phyloP scores from a whole-genome alignment of 2,888 invertebrate genomes.

The Drosophila fulvimacula region DNA sequence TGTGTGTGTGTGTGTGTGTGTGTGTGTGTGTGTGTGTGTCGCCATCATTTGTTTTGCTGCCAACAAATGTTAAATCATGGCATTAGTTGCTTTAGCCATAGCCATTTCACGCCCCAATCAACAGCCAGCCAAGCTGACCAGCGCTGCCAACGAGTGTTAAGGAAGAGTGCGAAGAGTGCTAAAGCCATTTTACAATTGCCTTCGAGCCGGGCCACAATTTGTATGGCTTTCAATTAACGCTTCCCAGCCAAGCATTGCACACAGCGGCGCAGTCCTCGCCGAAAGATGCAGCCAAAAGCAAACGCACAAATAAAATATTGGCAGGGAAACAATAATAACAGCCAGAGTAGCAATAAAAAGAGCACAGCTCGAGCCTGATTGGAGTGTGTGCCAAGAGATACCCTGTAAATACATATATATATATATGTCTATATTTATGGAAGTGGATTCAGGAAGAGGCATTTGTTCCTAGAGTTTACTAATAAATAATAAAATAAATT shows the following conservation, averaged over 20 bases:
- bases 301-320: conserved; percentile 74
- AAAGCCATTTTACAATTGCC: conserved; percentile 73
- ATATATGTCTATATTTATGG: not conserved
- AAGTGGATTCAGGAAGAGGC: too few species aligned
- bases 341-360: conserved; percentile 47
- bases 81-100: conserved; percentile 48
- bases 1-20: not conserved
- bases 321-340: conserved; percentile 51
- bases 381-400: not conserved
- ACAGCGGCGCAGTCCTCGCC: conserved; percentile 31
- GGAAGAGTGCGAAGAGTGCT: not conserved
- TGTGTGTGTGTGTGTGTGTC: conserved; percentile 8
- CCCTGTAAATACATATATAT: not conserved
- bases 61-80: conserved; percentile 58
- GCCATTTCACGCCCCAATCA: conserved; percentile 73
- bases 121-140: conserved; percentile 42
- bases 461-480: not conserved
- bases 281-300: conserved; percentile 54
- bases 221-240: conserved; percentile 80
- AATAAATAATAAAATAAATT: too few species aligned
- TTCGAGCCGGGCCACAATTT: conserved; percentile 66
- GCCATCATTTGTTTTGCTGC: conserved; percentile 15
- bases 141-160: not conserved
- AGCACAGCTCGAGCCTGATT: not conserved
- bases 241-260: conserved; percentile 28